phyloP scores from a whole-genome alignment of 1,140 invertebrate species.

The Drosophila nigrodunni region DNA sequence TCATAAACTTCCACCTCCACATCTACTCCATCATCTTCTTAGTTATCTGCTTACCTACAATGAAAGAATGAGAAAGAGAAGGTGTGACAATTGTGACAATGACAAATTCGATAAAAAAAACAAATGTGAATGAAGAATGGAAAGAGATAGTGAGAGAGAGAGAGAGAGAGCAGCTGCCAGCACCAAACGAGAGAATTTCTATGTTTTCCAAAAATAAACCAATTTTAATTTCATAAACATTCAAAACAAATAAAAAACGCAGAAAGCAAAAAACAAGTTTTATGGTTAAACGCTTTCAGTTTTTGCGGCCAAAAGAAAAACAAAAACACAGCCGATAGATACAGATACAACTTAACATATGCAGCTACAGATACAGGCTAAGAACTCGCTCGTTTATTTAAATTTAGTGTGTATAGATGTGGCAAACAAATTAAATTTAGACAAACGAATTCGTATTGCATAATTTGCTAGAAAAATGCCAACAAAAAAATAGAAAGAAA shows the following conservation, averaged over 20 bases:
- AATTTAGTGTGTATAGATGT: slow-evolving; percentile 30
- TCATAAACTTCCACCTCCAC: slow-evolving; percentile 24
- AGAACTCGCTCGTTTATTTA: slow-evolving; percentile 1
- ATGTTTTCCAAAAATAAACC: slow-evolving; percentile 30
- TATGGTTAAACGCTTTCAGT: slow-evolving; percentile 16
- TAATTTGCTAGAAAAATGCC: slow-evolving; percentile 44
- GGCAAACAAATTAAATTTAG: slow-evolving; percentile 61
- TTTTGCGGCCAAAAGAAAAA: slow-evolving; percentile 37
- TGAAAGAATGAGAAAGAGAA: slow-evolving; percentile 50
- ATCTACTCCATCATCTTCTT: not conserved
- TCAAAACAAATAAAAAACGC: slow-evolving; percentile 32
- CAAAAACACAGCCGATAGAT: slow-evolving; percentile 14
- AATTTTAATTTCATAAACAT: slow-evolving; percentile 37
- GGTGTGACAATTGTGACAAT: slow-evolving; percentile 46
- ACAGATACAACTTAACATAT: too few relatives aligned
- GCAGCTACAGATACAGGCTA: slow-evolving; percentile 8
- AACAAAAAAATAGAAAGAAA: slow-evolving; percentile 15
- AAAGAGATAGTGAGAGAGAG: not conserved
- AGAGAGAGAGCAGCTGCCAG: not conserved
- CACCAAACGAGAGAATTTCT: not conserved
- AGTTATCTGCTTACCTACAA: slow-evolving; percentile 56
- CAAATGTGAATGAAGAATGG: slow-evolving; percentile 6
- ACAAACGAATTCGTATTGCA: slow-evolving; percentile 50
- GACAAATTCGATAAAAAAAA: slow-evolving; percentile 6
- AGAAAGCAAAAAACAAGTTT: slow-evolving; percentile 10